These are phyloP conservation scores for Cyphomyrus plagiostoma DNA, from an alignment of 2,113 vertebrate species.

Conservation along the genomic window DNA sequence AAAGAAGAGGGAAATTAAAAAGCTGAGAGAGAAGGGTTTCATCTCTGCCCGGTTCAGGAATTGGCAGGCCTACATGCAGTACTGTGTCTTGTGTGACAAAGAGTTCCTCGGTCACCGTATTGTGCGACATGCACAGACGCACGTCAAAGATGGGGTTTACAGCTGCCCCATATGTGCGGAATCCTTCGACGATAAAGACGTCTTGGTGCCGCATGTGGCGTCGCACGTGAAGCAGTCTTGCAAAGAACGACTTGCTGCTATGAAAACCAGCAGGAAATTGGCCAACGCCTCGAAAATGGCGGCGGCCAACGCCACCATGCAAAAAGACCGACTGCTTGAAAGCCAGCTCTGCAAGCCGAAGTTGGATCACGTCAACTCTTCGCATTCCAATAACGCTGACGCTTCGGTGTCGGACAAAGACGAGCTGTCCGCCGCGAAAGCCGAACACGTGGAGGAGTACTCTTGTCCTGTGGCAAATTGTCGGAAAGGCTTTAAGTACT, in stretches of 20 bases:
- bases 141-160: slow-evolving; percentile 79
- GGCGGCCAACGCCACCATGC: slow-evolving; percentile 49
- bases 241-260: slow-evolving; percentile 85
- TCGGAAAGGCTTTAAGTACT: slow-evolving; percentile 88
- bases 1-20: slow-evolving; percentile 86
- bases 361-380: slow-evolving; percentile 68
- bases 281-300: slow-evolving; percentile 68
- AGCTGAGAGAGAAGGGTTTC: slow-evolving; percentile 81
- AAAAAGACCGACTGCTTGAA: slow-evolving; percentile 64
- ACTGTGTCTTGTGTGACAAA: slow-evolving; percentile 94
- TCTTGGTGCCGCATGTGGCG: slow-evolving; percentile 86
- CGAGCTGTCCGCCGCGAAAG: slow-evolving; percentile 51
- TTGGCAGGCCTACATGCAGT: slow-evolving; percentile 98
- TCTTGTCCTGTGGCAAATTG: slow-evolving; percentile 85
- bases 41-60: slow-evolving; percentile 90
- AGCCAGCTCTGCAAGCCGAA: slow-evolving; percentile 71
- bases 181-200: slow-evolving; percentile 84
- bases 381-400: slow-evolving; percentile 59
- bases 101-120: slow-evolving; percentile 95
- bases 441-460: slow-evolving; percentile 68
- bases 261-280: slow-evolving; percentile 80
- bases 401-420: slow-evolving; percentile 58
- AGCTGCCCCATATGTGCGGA: slow-evolving; percentile 92
- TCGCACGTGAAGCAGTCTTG: slow-evolving; percentile 92
- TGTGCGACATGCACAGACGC: slow-evolving; percentile 90